Percentiles rank a stretch among this genome's conserved stretches.
These are phyloP conservation scores for Orchesella flavescens DNA, from an alignment of 2,888 invertebrate species.

Conservation along the genomic window DNA sequence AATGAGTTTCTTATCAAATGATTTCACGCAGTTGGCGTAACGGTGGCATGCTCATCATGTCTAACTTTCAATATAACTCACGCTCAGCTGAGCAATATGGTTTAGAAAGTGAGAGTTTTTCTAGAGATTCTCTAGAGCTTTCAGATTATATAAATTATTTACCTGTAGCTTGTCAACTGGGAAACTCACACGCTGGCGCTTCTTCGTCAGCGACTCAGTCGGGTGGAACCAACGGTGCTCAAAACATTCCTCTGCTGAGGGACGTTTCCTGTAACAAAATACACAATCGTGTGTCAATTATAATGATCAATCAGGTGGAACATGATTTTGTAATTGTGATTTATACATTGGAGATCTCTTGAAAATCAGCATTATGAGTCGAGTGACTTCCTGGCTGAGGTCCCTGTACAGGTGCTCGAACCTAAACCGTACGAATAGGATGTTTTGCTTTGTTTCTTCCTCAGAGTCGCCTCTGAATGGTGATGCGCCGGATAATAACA, in stretches of 20 bases:
- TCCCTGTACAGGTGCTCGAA: constrained; percentile 96
- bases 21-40: neutral
- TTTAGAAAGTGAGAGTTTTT: neutral
- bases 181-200: constrained; percentile 88
- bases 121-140: neutral
- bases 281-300: constrained; percentile 32
- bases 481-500: constrained; percentile 92
- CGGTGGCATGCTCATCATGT: neutral
- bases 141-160: neutral
- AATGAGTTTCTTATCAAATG: neutral
- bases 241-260: constrained; percentile 93
- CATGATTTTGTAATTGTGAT: constrained; percentile 5
- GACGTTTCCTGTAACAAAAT: constrained; percentile 84
- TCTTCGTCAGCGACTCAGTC: constrained; percentile 93
- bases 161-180: constrained; percentile 80
- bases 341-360: constrained; percentile 90
- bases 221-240: constrained; percentile 97
- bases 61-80: neutral
- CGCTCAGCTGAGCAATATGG: neutral
- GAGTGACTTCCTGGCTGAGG: constrained; percentile 91
- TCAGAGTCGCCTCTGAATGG: constrained; percentile 90
- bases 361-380: constrained; percentile 96
- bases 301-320: too few species aligned
- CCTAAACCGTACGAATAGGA: constrained; percentile 91
- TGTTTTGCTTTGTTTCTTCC: constrained; percentile 91